Conservation (phyloP, 2,797 vertebrate genomes). For the Geotrypetes seraphini region DNA sequence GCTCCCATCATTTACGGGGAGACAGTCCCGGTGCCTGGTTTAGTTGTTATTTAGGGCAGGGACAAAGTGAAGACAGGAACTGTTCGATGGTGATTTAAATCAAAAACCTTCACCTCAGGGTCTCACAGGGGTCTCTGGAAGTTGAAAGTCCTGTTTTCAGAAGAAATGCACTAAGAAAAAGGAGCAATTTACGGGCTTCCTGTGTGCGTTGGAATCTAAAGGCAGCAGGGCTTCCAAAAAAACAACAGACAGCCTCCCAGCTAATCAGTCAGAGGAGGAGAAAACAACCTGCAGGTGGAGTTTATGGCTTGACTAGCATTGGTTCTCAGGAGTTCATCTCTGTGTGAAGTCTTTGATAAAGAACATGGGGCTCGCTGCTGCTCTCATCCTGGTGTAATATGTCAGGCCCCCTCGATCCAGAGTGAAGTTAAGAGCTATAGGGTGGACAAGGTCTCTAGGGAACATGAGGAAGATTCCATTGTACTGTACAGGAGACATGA, state of each 20-base stretch:
- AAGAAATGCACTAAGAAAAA: constrained; percentile 37
- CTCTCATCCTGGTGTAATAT: background rate
- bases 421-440: too few species aligned
- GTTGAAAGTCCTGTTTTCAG: constrained; percentile 23
- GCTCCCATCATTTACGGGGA: constrained; percentile 37
- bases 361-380: too few species aligned
- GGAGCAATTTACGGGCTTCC: constrained; percentile 44
- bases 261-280: constrained; percentile 33
- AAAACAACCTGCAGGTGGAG: constrained; percentile 30
- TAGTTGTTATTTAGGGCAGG: constrained; percentile 26
- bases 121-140: constrained; percentile 11
- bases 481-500: too few species aligned
- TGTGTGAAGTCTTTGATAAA: background rate
- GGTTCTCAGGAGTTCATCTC: constrained; percentile 3
- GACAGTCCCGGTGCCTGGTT: constrained; percentile 24
- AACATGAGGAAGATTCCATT: too few species aligned
- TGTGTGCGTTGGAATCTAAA: constrained; percentile 25
- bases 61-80: constrained; percentile 27
- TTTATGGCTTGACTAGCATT: background rate
- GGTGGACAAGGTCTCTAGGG: too few species aligned
- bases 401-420: background rate
- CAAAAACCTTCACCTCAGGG: constrained; percentile 24
- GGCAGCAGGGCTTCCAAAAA: constrained; percentile 28
- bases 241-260: constrained; percentile 32
- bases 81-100: constrained; percentile 36